Evolutionary conservation across 2,888 invertebrate genomes (phyloP), one percentile per base, ranked within the genome.

Genomic region (Lycaena phlaeas): DNA sequence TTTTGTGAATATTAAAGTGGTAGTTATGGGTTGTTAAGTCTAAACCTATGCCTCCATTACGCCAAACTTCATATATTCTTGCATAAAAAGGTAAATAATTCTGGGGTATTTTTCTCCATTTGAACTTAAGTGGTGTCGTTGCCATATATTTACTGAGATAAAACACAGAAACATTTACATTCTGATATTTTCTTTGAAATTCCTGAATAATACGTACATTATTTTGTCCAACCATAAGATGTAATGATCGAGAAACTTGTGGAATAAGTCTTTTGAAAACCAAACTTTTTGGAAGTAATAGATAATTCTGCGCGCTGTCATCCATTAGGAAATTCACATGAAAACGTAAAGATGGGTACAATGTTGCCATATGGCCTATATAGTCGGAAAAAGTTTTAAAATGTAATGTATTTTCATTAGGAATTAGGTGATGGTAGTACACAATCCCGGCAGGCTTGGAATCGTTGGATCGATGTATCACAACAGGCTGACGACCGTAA

Each of bases 61-160:
- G 75, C 87, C 87, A 88, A 15, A 88, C 67, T 29, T 85, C 71
- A 44, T 78, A 66, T 15, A 85, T 64, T 50, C 88, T 68, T 1
- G 81, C 67, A 28, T 87, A 86, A 54, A 88, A 87, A 12, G 81
- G 54, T 11, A 85, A 53, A 44, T 81, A 69, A 4, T 65, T 51
- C 1, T 59, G 48, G n/a, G 85, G 81, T 38, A 87, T 67, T 15
- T 59, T 61, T 43, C 61, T 71, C 87, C 87, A 88, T 38, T 68
- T 75, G 36, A 67, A 68, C 43, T 68, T 71, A 29, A 88, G 57
- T 1, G 87, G 87, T 1, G 87, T 85, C 44, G 61, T 65, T 26
- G 69, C 59, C 73, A 88, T 87, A 38, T 73, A 84, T 44, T 81
- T 72, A 51, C 70, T 64, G 42, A 76, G 42, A 30, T 60, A 48